These are phyloP conservation scores for Podarcis cretensis DNA, from an alignment of 2,113 vertebrate species.

Conservation along the genomic window DNA sequence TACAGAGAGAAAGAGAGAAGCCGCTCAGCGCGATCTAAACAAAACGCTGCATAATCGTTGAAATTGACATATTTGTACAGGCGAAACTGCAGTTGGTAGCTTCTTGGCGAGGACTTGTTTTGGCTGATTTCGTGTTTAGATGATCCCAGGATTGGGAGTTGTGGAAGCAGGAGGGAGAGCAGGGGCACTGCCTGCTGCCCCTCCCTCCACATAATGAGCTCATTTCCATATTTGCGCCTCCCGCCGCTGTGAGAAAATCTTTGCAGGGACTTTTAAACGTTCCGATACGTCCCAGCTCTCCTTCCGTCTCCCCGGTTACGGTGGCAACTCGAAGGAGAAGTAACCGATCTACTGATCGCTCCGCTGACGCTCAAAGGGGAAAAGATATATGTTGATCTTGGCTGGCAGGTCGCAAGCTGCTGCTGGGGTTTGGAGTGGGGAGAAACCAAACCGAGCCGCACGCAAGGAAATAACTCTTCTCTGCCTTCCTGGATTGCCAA, in stretches of 20 bases:
- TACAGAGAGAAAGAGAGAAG: neutral
- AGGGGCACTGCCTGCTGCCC: constrained; percentile 61
- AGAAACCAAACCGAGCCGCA: neutral
- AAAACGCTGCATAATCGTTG: neutral
- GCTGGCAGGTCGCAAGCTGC: constrained; percentile 10
- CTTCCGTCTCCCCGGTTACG: constrained; percentile 64
- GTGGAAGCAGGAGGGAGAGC: constrained; percentile 44
- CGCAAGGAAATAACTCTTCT: neutral
- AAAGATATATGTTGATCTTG: constrained; percentile 16
- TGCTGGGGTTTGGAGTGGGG: neutral
- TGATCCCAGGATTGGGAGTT: constrained; percentile 34
- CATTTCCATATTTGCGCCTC: constrained; percentile 76
- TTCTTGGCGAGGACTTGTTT: constrained; percentile 34
- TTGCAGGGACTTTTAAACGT: constrained; percentile 40
- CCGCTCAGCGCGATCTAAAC: neutral
- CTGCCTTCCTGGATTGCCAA: neutral
- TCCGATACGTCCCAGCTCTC: constrained; percentile 58
- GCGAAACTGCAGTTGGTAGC: neutral
- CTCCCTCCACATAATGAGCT: constrained; percentile 72
- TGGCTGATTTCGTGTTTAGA: constrained; percentile 61
- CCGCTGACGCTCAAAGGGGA: neutral
- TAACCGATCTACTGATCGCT: constrained; percentile 41
- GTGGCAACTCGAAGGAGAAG: constrained; percentile 5
- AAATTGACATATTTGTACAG: constrained; percentile 26
- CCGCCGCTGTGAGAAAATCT: constrained; percentile 72